Evolutionary conservation across 2,113 vertebrate genomes (phyloP).

Genomic region (Haplochromis vanheusdeni): DNA sequence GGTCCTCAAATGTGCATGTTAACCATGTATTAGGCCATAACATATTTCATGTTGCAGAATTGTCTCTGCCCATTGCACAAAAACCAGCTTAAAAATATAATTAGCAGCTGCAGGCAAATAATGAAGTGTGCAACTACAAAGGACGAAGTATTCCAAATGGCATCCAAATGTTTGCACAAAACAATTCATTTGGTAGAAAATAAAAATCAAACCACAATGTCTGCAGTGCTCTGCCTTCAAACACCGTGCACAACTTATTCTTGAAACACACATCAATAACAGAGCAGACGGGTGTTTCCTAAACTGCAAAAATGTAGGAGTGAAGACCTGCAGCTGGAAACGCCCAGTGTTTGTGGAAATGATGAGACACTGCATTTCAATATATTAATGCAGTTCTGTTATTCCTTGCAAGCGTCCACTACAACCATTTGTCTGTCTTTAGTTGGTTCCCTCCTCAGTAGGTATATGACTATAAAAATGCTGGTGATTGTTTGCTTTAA

Average conservation of each 20-base stretch:
- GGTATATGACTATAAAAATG: background rate
- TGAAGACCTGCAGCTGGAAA: background rate
- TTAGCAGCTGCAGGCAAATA: background rate
- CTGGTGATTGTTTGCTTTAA: background rate
- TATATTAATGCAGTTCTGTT: background rate
- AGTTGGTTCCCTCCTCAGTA: background rate
- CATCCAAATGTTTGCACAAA: background rate
- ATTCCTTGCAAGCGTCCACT: background rate
- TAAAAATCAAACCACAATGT: background rate
- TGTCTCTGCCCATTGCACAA: background rate
- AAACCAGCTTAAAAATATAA: background rate
- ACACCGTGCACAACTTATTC: background rate
- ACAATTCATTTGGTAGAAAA: background rate
- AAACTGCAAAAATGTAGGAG: background rate
- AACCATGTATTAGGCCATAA: background rate
- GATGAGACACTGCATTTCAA: background rate
- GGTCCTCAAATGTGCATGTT: accelerated
- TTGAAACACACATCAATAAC: background rate
- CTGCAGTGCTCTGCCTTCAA: background rate
- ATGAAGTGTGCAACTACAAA: background rate
- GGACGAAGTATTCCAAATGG: background rate
- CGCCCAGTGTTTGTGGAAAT: background rate
- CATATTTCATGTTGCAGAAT: background rate
- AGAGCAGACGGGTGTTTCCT: background rate
- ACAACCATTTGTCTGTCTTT: background rate